Conservation (phyloP, 2,888 invertebrate genomes). For the Acleris laterana region DNA sequence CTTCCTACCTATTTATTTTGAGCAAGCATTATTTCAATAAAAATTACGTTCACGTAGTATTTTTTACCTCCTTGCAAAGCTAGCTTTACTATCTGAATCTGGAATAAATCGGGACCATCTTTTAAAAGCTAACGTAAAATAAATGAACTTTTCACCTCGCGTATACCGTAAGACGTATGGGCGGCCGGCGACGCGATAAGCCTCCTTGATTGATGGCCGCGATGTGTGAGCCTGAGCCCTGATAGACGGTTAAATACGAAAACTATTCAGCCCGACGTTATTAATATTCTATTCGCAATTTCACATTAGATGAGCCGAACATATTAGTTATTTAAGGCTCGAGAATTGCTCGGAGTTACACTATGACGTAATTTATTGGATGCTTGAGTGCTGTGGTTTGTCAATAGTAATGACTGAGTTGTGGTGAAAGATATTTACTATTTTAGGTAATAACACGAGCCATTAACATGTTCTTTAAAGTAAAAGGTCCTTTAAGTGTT, state of each 20-base stretch:
- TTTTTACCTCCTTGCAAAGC: too few relatives aligned
- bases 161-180: conserved; percentile 48
- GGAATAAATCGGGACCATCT: conserved; percentile 29
- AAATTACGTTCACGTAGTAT: too few relatives aligned
- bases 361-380: too few relatives aligned
- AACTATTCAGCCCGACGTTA: conserved; percentile 32
- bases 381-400: too few relatives aligned
- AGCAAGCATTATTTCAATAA: too few relatives aligned
- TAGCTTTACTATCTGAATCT: conserved; percentile 13
- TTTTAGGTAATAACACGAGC: too few relatives aligned
- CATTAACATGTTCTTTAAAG: too few relatives aligned
- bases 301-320: conserved; percentile 14
- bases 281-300: conserved; percentile 31
- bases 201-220: conserved; percentile 60
- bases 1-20: too few relatives aligned
- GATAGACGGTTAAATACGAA: conserved; percentile 48
- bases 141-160: conserved; percentile 46
- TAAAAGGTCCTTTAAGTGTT: too few relatives aligned
- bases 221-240: conserved; percentile 45
- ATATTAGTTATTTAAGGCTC: not conserved
- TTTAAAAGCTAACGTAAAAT: conserved; percentile 35
- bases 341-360: too few relatives aligned
- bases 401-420: too few relatives aligned
- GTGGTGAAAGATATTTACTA: too few relatives aligned
- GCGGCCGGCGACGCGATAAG: conserved; percentile 59